Conservation (phyloP, 64 coral and sea anemone genomes). For the Astreopora myriophthalma region DNA sequence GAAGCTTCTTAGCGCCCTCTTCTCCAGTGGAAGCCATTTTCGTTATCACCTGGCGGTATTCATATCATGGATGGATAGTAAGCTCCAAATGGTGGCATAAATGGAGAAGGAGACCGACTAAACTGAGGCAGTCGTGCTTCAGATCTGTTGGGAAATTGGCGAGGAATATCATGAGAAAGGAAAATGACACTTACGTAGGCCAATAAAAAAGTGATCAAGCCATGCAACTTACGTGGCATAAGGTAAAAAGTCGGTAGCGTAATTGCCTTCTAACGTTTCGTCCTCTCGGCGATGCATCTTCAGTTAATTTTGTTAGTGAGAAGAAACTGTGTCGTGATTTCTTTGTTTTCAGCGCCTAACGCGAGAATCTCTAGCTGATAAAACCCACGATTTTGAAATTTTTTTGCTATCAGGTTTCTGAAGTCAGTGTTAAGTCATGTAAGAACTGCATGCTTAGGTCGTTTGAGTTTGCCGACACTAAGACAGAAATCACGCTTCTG, state of each 20-base stretch:
- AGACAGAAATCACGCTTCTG: neutral
- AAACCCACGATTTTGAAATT: neutral
- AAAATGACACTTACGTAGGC: constrained; percentile 9
- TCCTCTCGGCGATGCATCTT: neutral
- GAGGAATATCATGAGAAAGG: constrained; percentile 1
- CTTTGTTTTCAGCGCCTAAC: neutral
- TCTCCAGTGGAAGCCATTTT: constrained; percentile 35
- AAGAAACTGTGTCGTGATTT: neutral
- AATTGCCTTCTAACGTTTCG: neutral
- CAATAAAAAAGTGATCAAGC: neutral
- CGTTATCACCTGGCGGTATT: constrained; percentile 16
- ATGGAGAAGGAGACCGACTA: neutral
- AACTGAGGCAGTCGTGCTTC: neutral
- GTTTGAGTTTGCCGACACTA: constrained; percentile 3
- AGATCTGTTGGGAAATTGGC: neutral
- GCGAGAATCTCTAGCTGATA: neutral
- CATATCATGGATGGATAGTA: neutral
- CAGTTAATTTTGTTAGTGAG: neutral
- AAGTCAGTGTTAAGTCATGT: constrained; percentile 1
- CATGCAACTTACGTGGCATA: neutral
- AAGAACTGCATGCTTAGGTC: neutral
- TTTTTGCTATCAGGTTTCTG: neutral
- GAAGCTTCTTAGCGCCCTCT: constrained; percentile 29
- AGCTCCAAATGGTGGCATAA: neutral
- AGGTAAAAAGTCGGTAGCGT: neutral